Evolutionary conservation across 30 jellyfish, hydroid and myxozoan genomes (phyloP), one percentile per base, ranked within the genome.

Genomic region (Aurelia aurita): DNA sequence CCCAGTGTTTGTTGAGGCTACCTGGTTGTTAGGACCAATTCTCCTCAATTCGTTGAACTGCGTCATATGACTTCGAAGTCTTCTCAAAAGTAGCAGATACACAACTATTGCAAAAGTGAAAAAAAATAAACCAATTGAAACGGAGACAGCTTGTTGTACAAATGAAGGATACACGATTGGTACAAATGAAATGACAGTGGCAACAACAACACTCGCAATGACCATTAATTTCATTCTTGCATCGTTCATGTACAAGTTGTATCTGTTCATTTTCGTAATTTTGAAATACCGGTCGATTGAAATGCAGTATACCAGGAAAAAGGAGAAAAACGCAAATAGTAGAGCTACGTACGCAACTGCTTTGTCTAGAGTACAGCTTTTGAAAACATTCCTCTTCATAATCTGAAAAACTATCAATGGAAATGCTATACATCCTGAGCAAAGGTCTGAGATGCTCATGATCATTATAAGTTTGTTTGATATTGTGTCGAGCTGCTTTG

Each of bases 401-500:
- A 26, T 16, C 69, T 54, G 47, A 6, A 34, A 54, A 3, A 28
- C 68, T 29, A 80, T 13, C 2, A 69, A 21, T 8, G 91, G 91
- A 32, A 80, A 69, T 34, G 55, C 77, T 2, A 80, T 9, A 22
- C 31, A n/a, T 54, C 91, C 91, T 10, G 77, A 66, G 22, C 91
- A 27, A 11, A 80, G 47, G 44, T 80, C 91, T 16, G 91, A 80
- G 28, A 80, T 49, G 53, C 57, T 80, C 84, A 80, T 80, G 53
- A 80, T 9, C 53, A 80, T 55, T 14, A 80, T 67, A 58, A 80
- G 57, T 53, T 67, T 51, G 69, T 80, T 80, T 47, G 91, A 66
- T 25, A 80, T 67, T 10, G 91, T 47, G 43, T 72, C 28, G 9
- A 79, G 67, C 76, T 79, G 90, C 83, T 64, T 58, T 31, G 87